Evolutionary conservation across 2,797 vertebrate species (phyloP), one percentile per base, ranked within the genome.

Genomic region (Pantherophis vulpinus): DNA sequence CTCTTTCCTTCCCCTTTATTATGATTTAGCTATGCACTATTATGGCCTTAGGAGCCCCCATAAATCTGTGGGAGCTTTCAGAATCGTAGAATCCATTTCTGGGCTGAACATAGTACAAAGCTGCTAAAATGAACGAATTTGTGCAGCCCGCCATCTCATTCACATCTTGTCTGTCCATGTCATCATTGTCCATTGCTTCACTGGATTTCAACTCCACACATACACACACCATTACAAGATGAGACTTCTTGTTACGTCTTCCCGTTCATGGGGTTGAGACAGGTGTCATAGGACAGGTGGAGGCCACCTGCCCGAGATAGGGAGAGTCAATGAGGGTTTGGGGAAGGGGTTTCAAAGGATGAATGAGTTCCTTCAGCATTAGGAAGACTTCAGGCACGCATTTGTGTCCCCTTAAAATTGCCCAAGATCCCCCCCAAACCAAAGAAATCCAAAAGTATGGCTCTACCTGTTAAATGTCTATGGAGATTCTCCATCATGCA

Each of bases 1-100:
- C 93, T 93, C 95, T 95, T 88, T 90, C 95, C 51, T 54, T 10
- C 70, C 47, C 47, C 51, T 90, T 91, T 51, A 20, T 13, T 11
- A 0, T 92, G 94, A 93, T 96, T 97, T 96, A 60, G 95, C 97
- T 96, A 86, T 97, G 97, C 97, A 97, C 97, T 98, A 97, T 97
- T 97, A 97, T 98, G 98, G 98, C 97, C 97, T 98, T 97, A 97
- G 93, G 97, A 90, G 95, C 97, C 95, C 97, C 97, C 97, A 97
- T 97, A 96, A 96, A 94, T 95, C 97, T 97, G 96, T 97, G 90
- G 0, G 96, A 97, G 96, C 96, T 96, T 97, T 94, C 95, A 96
- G 94, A 97, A 96, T 95, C 96, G 95, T 96, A 95, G 94, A 96
- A 94, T 97, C 96, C 97, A 95, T 96, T 97, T 97, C 93, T 97